Evolutionary conservation across 2,113 vertebrate genomes (phyloP), one percentile per base, ranked within the genome.

Genomic region (Cryptotis parvus): DNA sequence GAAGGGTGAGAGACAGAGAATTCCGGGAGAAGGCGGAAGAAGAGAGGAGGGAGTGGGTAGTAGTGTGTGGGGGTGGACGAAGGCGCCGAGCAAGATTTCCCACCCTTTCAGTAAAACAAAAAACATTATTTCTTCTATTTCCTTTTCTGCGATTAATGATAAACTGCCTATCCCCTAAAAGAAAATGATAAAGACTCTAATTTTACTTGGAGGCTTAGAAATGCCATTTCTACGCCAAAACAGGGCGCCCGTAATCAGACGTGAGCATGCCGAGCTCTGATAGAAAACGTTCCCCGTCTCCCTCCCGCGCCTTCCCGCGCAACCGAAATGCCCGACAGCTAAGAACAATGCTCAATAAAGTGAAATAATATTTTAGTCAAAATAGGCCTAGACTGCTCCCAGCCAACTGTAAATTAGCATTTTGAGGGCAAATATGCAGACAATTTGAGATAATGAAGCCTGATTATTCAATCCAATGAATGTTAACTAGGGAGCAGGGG

Each of bases 401-500:
- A 99, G 99, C 99, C 98, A 99, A 98, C 98, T 99, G 98, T 98
- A 99, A 99, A 99, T 99, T 99, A 99, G 98, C 99, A 99, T 99
- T 99, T 99, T 99, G 98, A 99, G 99, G 98, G 99, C 99, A 99
- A 99, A 99, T 99, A 99, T 99, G 98, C 98, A 99, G 98, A 98
- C 98, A 98, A 99, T 99, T 99, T 98, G 99, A 99, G 99, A 99
- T 99, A 99, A 99, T 99, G 99, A 99, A 98, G 98, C 70, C 98
- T 99, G 99, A 99, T 99, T 99, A 99, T 99, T 99, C 99, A 99
- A 99, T 99, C 98, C 99, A 99, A 99, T 99, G 99, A 99, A 99
- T 99, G 99, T 99, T 99, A 99, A 99, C 99, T 99, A 99, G 99
- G 98, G 98, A 97, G 98, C 97, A 96, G 97, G 98, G 98, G 98